Conservation (phyloP, 2,888 invertebrate species). For the Mystacides longicornis region DNA sequence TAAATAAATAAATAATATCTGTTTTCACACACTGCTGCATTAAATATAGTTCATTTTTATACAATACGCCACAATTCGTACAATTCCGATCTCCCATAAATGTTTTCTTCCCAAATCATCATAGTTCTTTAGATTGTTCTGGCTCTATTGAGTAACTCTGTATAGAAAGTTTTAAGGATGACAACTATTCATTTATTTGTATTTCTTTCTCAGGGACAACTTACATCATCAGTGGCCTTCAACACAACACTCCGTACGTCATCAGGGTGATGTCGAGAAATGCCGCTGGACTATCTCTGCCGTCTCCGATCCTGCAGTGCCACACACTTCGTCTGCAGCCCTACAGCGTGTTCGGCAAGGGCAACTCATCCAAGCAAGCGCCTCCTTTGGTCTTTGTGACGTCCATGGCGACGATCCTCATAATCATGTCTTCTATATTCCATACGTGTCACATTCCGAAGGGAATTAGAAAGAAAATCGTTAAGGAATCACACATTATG, state of each 20-base stretch:
- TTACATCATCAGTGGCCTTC: constrained; percentile 41
- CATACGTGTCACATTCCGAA: neutral
- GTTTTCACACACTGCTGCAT: too few species aligned
- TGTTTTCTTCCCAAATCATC: too few species aligned
- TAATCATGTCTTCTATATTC: neutral
- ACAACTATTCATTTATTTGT: too few species aligned
- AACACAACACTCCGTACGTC: constrained; percentile 45
- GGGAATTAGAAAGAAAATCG: neutral
- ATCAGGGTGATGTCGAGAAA: constrained; percentile 49
- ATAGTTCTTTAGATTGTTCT: too few species aligned
- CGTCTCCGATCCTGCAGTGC: constrained; percentile 14
- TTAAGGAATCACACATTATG: neutral
- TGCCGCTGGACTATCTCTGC: constrained; percentile 40
- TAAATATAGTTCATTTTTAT: too few species aligned
- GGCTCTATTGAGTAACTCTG: too few species aligned
- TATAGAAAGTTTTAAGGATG: too few species aligned
- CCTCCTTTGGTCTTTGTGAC: neutral
- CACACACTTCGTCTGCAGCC: constrained; percentile 19
- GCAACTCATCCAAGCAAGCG: neutral
- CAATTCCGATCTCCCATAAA: too few species aligned
- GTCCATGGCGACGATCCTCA: neutral
- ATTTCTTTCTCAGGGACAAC: too few species aligned
- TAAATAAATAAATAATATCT: too few species aligned
- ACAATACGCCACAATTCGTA: too few species aligned
- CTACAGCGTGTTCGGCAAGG: constrained; percentile 10